Percentiles rank a stretch among this genome's conserved stretches.
Conservation (phyloP, 2,113 vertebrate genomes). For the Meleagris gallopavo region DNA sequence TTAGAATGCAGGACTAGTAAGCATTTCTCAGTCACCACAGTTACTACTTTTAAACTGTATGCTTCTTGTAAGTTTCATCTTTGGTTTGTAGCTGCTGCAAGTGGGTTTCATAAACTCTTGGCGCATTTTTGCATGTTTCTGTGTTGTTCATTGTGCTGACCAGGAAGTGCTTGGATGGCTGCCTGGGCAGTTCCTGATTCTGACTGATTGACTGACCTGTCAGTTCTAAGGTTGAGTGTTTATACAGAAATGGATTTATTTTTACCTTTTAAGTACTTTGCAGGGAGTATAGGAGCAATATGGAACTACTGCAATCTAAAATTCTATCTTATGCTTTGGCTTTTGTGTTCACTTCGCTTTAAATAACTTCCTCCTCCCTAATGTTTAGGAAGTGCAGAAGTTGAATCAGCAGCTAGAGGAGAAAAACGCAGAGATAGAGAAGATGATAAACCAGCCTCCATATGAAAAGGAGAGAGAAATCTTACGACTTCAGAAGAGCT, state of each 20-base stretch:
- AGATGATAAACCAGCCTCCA: constrained; percentile 74
- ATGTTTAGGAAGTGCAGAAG: constrained; percentile 83
- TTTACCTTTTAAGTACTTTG: not conserved
- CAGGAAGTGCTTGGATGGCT: not conserved
- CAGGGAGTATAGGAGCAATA: not conserved
- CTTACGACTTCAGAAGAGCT: constrained; percentile 72
- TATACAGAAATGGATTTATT: not conserved
- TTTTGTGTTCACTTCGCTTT: not conserved
- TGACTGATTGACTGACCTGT: not conserved
- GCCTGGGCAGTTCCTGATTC: not conserved
- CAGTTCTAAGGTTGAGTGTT: not conserved
- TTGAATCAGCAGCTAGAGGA: constrained; percentile 79
- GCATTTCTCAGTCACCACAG: not conserved
- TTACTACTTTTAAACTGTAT: not conserved
- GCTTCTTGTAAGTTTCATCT: not conserved
- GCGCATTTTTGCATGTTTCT: not conserved
- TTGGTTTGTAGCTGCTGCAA: not conserved
- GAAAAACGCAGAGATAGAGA: constrained; percentile 81
- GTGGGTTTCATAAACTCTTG: not conserved
- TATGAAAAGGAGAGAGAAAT: constrained; percentile 85
- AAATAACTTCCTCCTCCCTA: not conserved
- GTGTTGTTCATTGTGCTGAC: not conserved
- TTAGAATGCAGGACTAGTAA: not conserved
- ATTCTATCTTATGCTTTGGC: not conserved
- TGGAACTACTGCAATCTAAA: not conserved